Percentiles rank a stretch among this genome's conserved stretches.
Evolutionary conservation across 2,888 invertebrate genomes (phyloP).

Genomic region (Tricholauxania praeusta): DNA sequence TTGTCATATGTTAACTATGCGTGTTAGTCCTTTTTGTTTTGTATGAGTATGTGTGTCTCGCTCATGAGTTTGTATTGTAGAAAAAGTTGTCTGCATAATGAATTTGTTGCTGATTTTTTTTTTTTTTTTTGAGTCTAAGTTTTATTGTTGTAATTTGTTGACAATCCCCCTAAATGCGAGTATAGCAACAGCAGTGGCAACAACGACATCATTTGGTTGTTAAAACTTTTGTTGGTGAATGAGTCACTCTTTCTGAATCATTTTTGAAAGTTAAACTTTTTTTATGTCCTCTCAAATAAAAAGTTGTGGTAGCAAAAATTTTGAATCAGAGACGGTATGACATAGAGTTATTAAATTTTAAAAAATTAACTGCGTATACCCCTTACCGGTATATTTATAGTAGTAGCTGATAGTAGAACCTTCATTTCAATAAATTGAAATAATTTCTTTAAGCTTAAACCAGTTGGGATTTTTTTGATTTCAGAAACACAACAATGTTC

Average conservation of each 20-base stretch:
- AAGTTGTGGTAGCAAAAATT: not conserved
- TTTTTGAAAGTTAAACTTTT: not conserved
- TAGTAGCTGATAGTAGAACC: no score
- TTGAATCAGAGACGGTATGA: not conserved
- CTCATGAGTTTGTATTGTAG: no score
- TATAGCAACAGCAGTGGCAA: constrained; percentile 24
- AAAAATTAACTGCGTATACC: no score
- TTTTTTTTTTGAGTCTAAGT: not conserved
- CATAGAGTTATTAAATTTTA: not conserved
- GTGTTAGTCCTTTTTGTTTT: not conserved
- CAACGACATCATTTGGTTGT: constrained; percentile 47
- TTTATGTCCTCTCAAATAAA: not conserved
- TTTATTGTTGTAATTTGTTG: no score
- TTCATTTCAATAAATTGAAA: no score
- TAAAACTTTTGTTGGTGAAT: not conserved
- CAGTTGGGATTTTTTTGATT: no score
- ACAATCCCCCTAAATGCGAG: no score
- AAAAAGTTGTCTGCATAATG: constrained; percentile 25
- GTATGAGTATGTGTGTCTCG: no score
- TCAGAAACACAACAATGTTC: no score
- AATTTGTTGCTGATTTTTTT: constrained; percentile 20
- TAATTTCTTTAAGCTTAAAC: no score
- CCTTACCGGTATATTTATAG: no score
- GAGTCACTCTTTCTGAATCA: not conserved
- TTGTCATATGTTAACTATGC: no score